These are phyloP conservation scores for Scolanthus callimorphus DNA, from an alignment of 92 coral and sea anemone genomes.

Conservation along the genomic window DNA sequence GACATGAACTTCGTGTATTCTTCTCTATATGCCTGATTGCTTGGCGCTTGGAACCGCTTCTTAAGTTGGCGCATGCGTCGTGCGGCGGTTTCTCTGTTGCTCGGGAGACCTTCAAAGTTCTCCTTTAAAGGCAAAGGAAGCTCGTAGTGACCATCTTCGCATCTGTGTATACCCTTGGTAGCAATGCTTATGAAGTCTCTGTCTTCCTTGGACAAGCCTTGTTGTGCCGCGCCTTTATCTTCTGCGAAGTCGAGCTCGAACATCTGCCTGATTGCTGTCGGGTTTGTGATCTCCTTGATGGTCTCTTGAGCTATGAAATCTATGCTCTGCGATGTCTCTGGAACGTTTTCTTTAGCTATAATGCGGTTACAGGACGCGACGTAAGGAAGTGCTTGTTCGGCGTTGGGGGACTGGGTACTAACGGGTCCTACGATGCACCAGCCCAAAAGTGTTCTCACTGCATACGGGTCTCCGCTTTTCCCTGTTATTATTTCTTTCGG, in stretches of 20 bases:
- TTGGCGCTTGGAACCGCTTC: conserved; percentile 15
- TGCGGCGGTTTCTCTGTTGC: conserved; percentile 29
- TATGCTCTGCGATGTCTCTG: too few relatives aligned
- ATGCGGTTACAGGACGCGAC: too few relatives aligned
- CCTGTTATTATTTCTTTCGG: too few relatives aligned
- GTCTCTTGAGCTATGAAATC: too few relatives aligned
- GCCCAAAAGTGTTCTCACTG: too few relatives aligned
- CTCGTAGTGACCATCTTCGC: conserved; percentile 52
- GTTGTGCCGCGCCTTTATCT: conserved; percentile 1
- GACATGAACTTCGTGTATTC: conserved; percentile 44
- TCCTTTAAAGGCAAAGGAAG: conserved; percentile 41
- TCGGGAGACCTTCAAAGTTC: conserved; percentile 7
- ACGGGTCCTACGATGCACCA: too few relatives aligned
- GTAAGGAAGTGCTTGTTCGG: too few relatives aligned
- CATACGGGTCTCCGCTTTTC: too few relatives aligned
- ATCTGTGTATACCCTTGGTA: conserved; percentile 20
- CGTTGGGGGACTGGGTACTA: too few relatives aligned
- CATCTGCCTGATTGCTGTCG: too few relatives aligned
- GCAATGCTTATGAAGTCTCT: conserved; percentile 24
- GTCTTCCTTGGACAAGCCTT: conserved; percentile 44
- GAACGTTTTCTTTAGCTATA: too few relatives aligned
- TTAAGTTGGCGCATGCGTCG: conserved; percentile 37
- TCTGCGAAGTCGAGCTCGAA: conserved; percentile 54
- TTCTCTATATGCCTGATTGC: conserved; percentile 24
- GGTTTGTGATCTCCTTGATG: too few relatives aligned